Evolutionary conservation across 2,888 invertebrate genomes (phyloP).

Genomic region (Micoletzkya japonica): DNA sequence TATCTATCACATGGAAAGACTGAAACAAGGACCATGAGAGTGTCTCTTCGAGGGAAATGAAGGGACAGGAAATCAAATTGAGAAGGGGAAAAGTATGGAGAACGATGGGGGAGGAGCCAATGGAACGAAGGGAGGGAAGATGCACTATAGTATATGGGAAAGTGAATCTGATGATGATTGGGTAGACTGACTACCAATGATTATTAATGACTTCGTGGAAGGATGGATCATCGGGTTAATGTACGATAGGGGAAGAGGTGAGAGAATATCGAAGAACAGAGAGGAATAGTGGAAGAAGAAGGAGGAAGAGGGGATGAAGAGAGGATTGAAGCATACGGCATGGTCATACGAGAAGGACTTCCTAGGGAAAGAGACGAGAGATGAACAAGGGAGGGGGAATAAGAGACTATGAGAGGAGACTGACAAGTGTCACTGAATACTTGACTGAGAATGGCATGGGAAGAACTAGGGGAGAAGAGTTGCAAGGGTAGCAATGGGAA

Average conservation of each 20-base stretch:
- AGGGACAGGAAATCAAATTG: no score
- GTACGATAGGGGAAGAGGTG: no score
- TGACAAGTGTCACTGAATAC: no score
- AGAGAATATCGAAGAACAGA: not conserved
- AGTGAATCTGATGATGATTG: not conserved
- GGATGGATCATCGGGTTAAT: no score
- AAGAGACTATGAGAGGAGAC: not conserved
- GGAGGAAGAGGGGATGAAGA: not conserved
- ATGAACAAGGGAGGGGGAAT: not conserved
- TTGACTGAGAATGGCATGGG: not conserved
- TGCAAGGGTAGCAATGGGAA: not conserved
- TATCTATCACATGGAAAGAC: no score
- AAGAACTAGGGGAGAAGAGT: constrained; percentile 5
- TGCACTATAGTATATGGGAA: not conserved
- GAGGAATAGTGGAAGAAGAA: not conserved
- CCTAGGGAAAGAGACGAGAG: not conserved
- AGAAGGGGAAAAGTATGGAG: not conserved
- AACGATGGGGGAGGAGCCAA: not conserved
- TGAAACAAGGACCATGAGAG: no score
- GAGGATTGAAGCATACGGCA: not conserved
- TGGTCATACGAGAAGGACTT: not conserved
- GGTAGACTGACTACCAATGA: no score
- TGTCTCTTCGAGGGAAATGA: no score
- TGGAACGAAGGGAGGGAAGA: not conserved
- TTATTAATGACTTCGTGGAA: no score